Evolutionary conservation across 1,140 invertebrate genomes (phyloP).

Genomic region (Helicoverpa zea): DNA sequence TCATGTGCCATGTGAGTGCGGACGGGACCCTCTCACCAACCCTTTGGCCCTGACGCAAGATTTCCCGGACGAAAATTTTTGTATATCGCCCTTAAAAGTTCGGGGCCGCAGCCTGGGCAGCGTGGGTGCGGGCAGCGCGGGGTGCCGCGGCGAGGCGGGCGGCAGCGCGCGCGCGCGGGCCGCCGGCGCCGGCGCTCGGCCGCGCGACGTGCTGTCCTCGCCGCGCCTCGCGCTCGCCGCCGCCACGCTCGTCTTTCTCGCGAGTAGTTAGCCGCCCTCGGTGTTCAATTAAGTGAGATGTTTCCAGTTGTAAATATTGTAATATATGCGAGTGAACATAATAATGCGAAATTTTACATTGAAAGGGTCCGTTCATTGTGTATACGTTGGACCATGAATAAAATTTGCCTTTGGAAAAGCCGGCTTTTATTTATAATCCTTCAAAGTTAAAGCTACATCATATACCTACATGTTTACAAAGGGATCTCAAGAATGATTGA

Average conservation of each 20-base stretch:
- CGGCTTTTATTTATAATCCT: constrained; percentile 52
- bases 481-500: constrained; percentile 30
- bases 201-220: constrained; percentile 56
- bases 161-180: constrained; percentile 78
- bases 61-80: constrained; percentile 92
- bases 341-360: constrained; percentile 83
- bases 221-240: constrained; percentile 65
- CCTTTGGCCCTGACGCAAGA: constrained; percentile 91
- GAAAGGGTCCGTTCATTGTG: constrained; percentile 84
- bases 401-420: constrained; percentile 82
- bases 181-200: constrained; percentile 66
- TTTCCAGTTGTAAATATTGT: constrained; percentile 85
- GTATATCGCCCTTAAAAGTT: constrained; percentile 94
- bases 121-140: constrained; percentile 90
- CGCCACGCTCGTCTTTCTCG: constrained; percentile 72
- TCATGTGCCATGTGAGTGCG: constrained; percentile 95
- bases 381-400: constrained; percentile 85
- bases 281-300: constrained; percentile 78
- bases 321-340: constrained; percentile 78
- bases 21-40: constrained; percentile 91
- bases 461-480: neutral
- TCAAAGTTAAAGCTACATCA: neutral
- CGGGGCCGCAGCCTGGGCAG: constrained; percentile 91
- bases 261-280: constrained; percentile 74
- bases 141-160: constrained; percentile 79